Base-by-base conservation (phyloP, 2,113 vertebrate species). In the Crotalus viridis region DNA sequence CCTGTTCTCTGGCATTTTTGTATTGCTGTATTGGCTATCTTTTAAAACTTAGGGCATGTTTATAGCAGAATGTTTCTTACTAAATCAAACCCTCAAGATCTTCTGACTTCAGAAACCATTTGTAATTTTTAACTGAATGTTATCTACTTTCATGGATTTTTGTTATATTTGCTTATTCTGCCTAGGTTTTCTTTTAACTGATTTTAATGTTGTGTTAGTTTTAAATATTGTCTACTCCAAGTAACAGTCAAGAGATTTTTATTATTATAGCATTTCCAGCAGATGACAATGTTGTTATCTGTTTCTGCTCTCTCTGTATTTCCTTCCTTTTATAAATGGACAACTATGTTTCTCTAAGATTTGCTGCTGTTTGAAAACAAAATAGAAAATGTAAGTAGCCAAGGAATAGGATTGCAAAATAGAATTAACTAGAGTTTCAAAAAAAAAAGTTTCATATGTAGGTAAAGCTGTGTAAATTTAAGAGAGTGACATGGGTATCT, bases 311-410 rank as follows among this genome's bases (percentile, higher is more conserved):
- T 93, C 51, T 96, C 94, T 94, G 94, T 10, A 10, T 96, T 95
- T 94, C 94, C 95, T 96, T 95, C 95, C 95, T 95, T 93, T 94
- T 54, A 95, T 96, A 95, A 96, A 96, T 96, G 96, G 96, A 93
- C 95, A 96, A 95, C 96, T 97, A 95, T 61, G 55, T 94, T 95
- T 89, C 91, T 94, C 93, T 96, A 94, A 91, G 92, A 93, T 96
- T 96, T 97, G 94, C 91, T 94, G 95, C 85, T 94, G 59, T 94
- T 95, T 96, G 57, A 0, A 92, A 96, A 94, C 95, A 96, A 46
- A 69, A 91, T 95, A 90, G 94, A 93, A 59, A 94, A 69, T 46
- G 1, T 94, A 94, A 93, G 69, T 6, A 5, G 54, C 9, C 92
- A 93, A 86, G 55, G 93, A 81, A 15, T 69, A 86, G 91, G 86